Evolutionary conservation across 2,797 vertebrate genomes (phyloP).

Genomic region (Carapus acus): DNA sequence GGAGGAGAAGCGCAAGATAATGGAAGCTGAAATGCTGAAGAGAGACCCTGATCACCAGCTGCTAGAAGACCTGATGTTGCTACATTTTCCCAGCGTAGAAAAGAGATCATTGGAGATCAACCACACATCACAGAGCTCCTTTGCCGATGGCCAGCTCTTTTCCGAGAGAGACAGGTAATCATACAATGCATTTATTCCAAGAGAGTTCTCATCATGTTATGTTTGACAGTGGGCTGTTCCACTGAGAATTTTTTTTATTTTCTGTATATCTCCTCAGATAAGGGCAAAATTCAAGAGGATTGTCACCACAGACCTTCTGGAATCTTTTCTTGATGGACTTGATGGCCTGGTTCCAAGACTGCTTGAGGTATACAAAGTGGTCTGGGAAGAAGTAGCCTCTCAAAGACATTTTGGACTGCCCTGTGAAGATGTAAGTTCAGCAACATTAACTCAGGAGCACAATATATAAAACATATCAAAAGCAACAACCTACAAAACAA

Average conservation of each 20-base stretch:
- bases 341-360: constrained; percentile 16
- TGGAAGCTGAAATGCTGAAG: constrained; percentile 31
- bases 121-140: constrained; percentile 23
- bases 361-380: constrained; percentile 7
- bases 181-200: too few relatives aligned
- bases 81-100: constrained; percentile 32
- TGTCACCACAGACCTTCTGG: not conserved
- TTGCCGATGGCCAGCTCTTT: constrained; percentile 32
- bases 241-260: too few relatives aligned
- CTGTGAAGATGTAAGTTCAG: too few relatives aligned
- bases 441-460: too few relatives aligned
- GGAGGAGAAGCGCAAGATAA: constrained; percentile 15
- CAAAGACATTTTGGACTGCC: constrained; percentile 4
- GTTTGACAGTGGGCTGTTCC: too few relatives aligned
- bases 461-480: too few relatives aligned
- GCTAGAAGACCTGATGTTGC: constrained; percentile 30
- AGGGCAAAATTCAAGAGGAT: constrained; percentile 5
- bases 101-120: constrained; percentile 31
- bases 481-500: too few relatives aligned
- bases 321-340: constrained; percentile 15
- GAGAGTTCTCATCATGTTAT: not conserved
- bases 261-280: too few relatives aligned
- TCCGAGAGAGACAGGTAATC: constrained; percentile 29
- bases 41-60: constrained; percentile 21
- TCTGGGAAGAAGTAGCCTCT: constrained; percentile 4